Evolutionary conservation across 2,797 vertebrate species (phyloP), one percentile per base, ranked within the genome.

Genomic region (Gastrophryne carolinensis): DNA sequence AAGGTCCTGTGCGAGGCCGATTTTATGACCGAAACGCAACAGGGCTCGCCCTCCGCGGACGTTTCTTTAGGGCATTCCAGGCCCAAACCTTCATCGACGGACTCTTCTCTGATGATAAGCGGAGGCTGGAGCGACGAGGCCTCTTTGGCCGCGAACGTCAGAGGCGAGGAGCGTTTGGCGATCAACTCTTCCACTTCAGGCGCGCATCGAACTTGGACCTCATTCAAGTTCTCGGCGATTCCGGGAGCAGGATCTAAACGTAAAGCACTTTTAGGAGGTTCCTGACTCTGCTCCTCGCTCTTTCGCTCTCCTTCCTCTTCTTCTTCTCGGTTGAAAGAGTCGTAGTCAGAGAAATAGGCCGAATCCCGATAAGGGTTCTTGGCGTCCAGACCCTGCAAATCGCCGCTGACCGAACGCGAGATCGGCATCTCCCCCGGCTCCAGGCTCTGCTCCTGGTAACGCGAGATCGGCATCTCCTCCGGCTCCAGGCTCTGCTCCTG

Each of bases 341-440:
- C 97, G 15, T 93, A 93, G 84, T 99, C 97, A 0, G 97, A 99
- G 83, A 99, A 99, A 83, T 98, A 99, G 13, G 97, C 97, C 0
- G 96, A 98, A 90, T 99, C 97, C 34, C 96, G 89, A 79, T 95
- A 94, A 3, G 95, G 94, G 32, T 89, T 96, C 79, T 95, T 90
- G 29, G 93, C 89, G 0, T 88, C 87, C 2, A 95, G 86, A 6
- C 87, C 85, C 3, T 87, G 82, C 21, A 90, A 88, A 11, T 94
- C 92, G 0, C 86, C 54, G 1, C 76, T 87, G 1, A 91, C 79
- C 15, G 85, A 86, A 12, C 67, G 49, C 13, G 83, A 79, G 27
- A 86, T 80, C 11, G 19, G 83, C 1, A 88, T 75, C 30, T 84
- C 83, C 0, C 79, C 83, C 19, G 80, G 84, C 0, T 76, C 82